Evolutionary conservation across 2,888 invertebrate species (phyloP).

Genomic region (Lordiphosa andalusiaca): DNA sequence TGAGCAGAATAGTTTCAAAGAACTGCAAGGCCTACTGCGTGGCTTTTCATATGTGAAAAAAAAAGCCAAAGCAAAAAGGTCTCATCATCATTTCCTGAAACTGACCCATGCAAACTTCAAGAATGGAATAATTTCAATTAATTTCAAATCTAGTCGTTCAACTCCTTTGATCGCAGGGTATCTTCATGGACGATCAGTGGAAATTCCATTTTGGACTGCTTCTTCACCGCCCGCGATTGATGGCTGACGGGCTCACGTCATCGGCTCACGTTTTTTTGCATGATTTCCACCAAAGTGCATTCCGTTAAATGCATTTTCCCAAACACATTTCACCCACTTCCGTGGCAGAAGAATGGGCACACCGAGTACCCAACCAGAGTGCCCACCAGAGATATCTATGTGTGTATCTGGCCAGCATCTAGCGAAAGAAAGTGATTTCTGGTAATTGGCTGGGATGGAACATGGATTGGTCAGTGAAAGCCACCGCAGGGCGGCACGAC

Average conservation of each 20-base stretch:
- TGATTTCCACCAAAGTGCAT: constrained; percentile 46
- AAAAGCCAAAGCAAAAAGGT: too few species aligned
- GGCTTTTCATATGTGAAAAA: too few species aligned
- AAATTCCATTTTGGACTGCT: constrained; percentile 7
- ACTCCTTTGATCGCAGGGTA: constrained; percentile 4
- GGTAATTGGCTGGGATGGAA: constrained; percentile 37
- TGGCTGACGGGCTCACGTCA: constrained; percentile 69
- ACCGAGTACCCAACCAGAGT: constrained; percentile 16
- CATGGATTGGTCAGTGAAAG: constrained; percentile 50
- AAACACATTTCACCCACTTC: constrained; percentile 46
- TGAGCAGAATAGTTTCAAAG: too few species aligned
- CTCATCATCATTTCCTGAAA: too few species aligned
- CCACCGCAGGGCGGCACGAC: constrained; percentile 51
- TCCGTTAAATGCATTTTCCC: constrained; percentile 53
- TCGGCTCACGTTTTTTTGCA: constrained; percentile 42
- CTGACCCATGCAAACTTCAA: too few species aligned
- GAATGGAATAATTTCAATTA: too few species aligned
- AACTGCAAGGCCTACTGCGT: too few species aligned
- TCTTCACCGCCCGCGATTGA: constrained; percentile 48
- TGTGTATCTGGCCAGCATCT: constrained; percentile 11
- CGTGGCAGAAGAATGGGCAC: constrained; percentile 55
- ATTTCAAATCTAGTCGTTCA: too few species aligned
- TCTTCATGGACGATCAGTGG: neutral
- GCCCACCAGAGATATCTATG: constrained; percentile 3
- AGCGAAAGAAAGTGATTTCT: constrained; percentile 59